Conservation (phyloP, 2,113 vertebrate genomes). For the Cynocephalus volans region DNA sequence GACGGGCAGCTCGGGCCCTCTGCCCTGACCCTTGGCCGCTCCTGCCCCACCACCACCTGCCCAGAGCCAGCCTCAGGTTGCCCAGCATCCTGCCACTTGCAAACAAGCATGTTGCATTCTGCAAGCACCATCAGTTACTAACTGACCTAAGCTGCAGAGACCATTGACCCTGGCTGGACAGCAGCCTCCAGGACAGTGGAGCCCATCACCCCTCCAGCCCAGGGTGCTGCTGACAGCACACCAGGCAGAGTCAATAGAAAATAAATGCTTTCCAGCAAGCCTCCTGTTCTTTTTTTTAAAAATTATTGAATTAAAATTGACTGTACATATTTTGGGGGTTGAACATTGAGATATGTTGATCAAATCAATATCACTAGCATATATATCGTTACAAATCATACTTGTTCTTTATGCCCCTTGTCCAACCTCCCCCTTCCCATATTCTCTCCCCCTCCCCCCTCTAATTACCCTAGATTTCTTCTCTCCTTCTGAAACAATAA, state of each 20-base stretch:
- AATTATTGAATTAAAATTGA: too few relatives aligned
- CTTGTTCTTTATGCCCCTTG: too few relatives aligned
- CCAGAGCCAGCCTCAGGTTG: not conserved
- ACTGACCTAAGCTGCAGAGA: not conserved
- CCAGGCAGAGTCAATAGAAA: not conserved
- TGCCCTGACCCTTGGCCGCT: not conserved
- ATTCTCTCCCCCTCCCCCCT: too few relatives aligned
- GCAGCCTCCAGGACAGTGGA: not conserved
- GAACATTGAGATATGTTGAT: too few relatives aligned
- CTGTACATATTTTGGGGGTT: too few relatives aligned
- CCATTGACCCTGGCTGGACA: not conserved
- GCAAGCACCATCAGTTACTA: too few relatives aligned
- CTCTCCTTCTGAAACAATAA: too few relatives aligned
- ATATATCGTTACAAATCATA: too few relatives aligned
- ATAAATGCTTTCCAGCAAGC: not conserved
- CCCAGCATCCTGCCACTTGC: not conserved
- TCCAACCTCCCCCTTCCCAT: too few relatives aligned
- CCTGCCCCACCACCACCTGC: not conserved
- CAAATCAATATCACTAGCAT: too few relatives aligned
- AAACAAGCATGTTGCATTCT: not conserved
- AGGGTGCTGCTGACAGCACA: fast-evolving
- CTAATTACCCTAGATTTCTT: too few relatives aligned
- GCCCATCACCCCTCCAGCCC: fast-evolving
- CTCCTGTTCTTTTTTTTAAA: too few relatives aligned
- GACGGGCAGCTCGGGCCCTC: not conserved